A percentile compares a stretch with the other conserved stretches of the same genome.
These are phyloP conservation scores for Trichomalopsis sarcophagae DNA, from an alignment of 1,140 invertebrate species.

Conservation along the genomic window DNA sequence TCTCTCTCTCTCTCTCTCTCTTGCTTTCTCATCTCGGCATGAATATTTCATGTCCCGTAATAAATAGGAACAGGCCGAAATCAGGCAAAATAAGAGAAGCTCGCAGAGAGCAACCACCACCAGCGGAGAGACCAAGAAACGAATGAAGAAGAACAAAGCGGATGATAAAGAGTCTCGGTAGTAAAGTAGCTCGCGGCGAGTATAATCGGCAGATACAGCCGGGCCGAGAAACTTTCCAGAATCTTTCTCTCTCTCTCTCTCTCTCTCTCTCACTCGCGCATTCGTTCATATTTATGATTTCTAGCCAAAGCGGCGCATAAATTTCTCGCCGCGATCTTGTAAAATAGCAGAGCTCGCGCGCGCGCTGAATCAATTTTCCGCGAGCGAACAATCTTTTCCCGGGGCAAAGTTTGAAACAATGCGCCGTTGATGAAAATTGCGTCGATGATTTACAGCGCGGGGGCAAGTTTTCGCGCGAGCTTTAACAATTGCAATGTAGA, in stretches of 20 bases:
- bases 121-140: neutral
- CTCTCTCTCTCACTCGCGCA: neutral
- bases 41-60: neutral
- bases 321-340: conserved; percentile 22
- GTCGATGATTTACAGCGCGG: neutral
- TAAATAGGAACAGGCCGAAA: neutral
- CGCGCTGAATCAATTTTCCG: conserved; percentile 28
- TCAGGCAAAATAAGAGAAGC: neutral
- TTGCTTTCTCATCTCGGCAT: neutral
- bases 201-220: conserved; percentile 25
- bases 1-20: no score
- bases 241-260: neutral
- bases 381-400: neutral
- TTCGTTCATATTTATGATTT: conserved; percentile 39
- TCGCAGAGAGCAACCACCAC: neutral
- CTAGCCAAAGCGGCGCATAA: neutral
- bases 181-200: conserved; percentile 5
- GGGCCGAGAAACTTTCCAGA: neutral
- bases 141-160: conserved; percentile 18
- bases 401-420: conserved; percentile 7
- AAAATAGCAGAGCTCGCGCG: neutral
- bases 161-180: neutral
- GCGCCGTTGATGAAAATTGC: neutral
- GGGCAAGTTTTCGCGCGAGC: neutral
- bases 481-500: neutral